Conservation (phyloP, 2,888 invertebrate genomes). For the Epistrophe grossulariae region DNA sequence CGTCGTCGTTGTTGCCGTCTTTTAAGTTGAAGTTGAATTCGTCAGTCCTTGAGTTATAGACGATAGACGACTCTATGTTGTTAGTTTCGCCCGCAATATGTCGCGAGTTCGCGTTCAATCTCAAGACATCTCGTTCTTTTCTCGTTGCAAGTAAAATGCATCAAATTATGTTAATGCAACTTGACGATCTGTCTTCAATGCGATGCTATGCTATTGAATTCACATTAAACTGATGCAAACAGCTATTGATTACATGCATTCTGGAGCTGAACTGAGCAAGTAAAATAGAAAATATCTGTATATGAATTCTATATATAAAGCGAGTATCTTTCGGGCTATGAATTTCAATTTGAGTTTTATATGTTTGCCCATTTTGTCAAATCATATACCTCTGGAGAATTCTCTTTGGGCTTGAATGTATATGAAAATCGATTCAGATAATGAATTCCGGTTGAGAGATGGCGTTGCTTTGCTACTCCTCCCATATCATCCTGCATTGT, state of each 20-base stretch:
- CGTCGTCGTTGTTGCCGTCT: background rate
- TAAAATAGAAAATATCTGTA: constrained; percentile 22
- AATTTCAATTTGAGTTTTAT: constrained; percentile 71
- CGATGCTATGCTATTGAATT: constrained; percentile 49
- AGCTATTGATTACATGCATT: constrained; percentile 61
- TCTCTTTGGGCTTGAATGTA: background rate
- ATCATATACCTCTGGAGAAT: constrained; percentile 48
- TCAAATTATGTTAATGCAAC: constrained; percentile 73
- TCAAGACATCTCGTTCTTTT: constrained; percentile 23
- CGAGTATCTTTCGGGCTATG: constrained; percentile 51
- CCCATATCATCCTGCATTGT: constrained; percentile 15
- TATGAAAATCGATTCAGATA: constrained; percentile 54
- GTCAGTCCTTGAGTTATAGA: constrained; percentile 17
- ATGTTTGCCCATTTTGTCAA: constrained; percentile 65
- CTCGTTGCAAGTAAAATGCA: constrained; percentile 49
- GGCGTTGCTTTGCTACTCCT: background rate
- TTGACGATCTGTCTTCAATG: constrained; percentile 61
- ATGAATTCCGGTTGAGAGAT: constrained; percentile 15
- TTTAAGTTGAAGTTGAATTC: background rate
- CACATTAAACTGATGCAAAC: constrained; percentile 62
- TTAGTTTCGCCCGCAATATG: constrained; percentile 61
- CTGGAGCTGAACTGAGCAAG: background rate
- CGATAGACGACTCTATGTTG: background rate
- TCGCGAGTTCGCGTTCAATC: constrained; percentile 32
- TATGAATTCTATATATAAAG: background rate